Evolutionary conservation across 2,797 vertebrate genomes (phyloP).

Genomic region (Sebastolobus alascanus): DNA sequence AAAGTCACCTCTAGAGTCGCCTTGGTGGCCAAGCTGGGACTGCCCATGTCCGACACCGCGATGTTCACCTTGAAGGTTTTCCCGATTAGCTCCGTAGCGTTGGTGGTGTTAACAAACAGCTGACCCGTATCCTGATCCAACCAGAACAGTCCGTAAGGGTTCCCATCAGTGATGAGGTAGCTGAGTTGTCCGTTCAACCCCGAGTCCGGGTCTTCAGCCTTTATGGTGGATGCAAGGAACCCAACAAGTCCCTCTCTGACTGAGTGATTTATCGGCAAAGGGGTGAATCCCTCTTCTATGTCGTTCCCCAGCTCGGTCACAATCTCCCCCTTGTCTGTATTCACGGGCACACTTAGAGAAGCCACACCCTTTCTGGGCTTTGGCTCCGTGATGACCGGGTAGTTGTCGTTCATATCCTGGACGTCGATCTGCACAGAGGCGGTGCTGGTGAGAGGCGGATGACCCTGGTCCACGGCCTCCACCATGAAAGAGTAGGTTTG

Average conservation of each 20-base stretch:
- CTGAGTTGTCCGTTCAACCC: slow-evolving; percentile 87
- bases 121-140: slow-evolving; percentile 87
- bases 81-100: slow-evolving; percentile 90
- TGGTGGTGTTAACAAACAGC: slow-evolving; percentile 90
- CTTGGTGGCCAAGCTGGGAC: slow-evolving; percentile 79
- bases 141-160: slow-evolving; percentile 81
- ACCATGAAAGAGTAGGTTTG: slow-evolving; percentile 87
- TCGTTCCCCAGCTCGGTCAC: slow-evolving; percentile 78
- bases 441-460: slow-evolving; percentile 87
- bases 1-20: slow-evolving; percentile 87
- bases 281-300: slow-evolving; percentile 40
- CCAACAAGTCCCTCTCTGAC: slow-evolving; percentile 59
- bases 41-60: slow-evolving; percentile 88
- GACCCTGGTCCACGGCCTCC: slow-evolving; percentile 89
- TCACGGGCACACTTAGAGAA: slow-evolving; percentile 87
- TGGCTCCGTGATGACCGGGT: slow-evolving; percentile 87
- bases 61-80: slow-evolving; percentile 86
- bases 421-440: slow-evolving; percentile 86
- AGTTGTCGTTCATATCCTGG: slow-evolving; percentile 91
- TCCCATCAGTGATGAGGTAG: slow-evolving; percentile 84
- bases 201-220: slow-evolving; percentile 90
- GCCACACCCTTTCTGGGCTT: slow-evolving; percentile 83
- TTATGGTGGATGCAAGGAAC: slow-evolving; percentile 79
- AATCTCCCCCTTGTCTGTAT: slow-evolving; percentile 86
- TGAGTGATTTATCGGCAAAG: slow-evolving; percentile 43